Evolutionary conservation across 2,888 invertebrate species (phyloP).

Genomic region (Troglohyphantes excavatus): DNA sequence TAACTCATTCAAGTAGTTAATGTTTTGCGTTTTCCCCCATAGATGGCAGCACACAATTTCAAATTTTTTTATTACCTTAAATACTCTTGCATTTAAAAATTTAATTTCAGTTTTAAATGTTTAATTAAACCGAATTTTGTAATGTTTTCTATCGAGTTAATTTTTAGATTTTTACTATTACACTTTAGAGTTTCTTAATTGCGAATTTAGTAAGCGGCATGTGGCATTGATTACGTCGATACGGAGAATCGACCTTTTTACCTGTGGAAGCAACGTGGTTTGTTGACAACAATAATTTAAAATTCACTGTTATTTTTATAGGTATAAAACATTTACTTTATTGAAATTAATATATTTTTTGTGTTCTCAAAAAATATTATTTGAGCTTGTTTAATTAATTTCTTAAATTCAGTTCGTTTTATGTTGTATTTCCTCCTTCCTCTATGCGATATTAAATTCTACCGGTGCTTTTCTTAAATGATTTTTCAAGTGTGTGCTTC

Average conservation of each 20-base stretch:
- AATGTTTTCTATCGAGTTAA: too few species aligned
- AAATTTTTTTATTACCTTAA: neutral
- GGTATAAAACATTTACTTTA: neutral
- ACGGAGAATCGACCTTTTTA: slow-evolving; percentile 34
- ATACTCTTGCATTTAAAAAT: neutral
- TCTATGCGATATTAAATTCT: neutral
- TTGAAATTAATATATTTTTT: neutral
- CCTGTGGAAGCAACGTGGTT: slow-evolving; percentile 51
- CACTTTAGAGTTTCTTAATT: too few species aligned
- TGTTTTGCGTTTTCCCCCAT: neutral
- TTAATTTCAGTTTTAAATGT: neutral
- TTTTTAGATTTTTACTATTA: too few species aligned
- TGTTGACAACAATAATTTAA: too few species aligned
- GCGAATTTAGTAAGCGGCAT: slow-evolving; percentile 22
- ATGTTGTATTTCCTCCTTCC: neutral
- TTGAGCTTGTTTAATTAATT: neutral
- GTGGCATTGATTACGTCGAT: too few species aligned
- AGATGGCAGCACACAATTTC: slow-evolving; percentile 35
- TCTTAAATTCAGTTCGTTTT: neutral
- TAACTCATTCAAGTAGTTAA: too few species aligned
- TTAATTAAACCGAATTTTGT: too few species aligned
- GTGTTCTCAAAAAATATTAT: neutral
- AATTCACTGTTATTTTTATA: neutral
- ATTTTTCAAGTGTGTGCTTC: too few species aligned
- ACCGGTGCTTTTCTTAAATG: slow-evolving; percentile 1